Conservation (phyloP, 2,113 vertebrate genomes). For the Tylochromis polylepis region DNA sequence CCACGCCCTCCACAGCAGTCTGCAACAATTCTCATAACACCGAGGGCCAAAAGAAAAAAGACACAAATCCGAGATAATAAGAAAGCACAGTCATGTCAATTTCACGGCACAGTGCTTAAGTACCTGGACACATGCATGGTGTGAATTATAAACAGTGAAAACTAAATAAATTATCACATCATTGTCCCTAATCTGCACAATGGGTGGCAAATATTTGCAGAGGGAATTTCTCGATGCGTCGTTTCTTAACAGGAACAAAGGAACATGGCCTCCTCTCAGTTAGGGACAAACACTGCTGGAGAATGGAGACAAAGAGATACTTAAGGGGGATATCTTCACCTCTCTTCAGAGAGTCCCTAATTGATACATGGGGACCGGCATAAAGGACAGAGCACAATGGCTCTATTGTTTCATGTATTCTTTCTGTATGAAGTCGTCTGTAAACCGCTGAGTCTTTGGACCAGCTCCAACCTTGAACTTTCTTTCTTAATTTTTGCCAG, state of each 20-base stretch:
- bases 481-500: not conserved
- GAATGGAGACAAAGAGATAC: slow-evolving; percentile 47
- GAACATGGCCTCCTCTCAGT: slow-evolving; percentile 38
- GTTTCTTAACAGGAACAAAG: slow-evolving; percentile 28
- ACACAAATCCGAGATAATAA: not conserved
- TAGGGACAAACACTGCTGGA: slow-evolving; percentile 39
- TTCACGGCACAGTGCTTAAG: not conserved
- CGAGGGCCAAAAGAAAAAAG: not conserved
- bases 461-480: slow-evolving; percentile 22
- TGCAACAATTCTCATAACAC: not conserved
- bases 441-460: slow-evolving; percentile 37
- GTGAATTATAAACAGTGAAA: slow-evolving; percentile 21
- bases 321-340: slow-evolving; percentile 41
- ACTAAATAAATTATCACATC: slow-evolving; percentile 4
- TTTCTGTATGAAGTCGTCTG: slow-evolving; percentile 49
- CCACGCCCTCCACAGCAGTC: not conserved
- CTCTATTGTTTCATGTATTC: slow-evolving; percentile 52
- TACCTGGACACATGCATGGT: not conserved
- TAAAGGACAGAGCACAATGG: slow-evolving; percentile 60
- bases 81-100: slow-evolving; percentile 8
- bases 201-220: slow-evolving; percentile 42
- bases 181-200: slow-evolving; percentile 7
- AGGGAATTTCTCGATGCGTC: slow-evolving; percentile 4
- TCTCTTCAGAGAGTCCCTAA: slow-evolving; percentile 48
- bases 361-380: slow-evolving; percentile 45